Conservation (phyloP, 2,888 invertebrate species). For the Sarcophaga subvicina region DNA sequence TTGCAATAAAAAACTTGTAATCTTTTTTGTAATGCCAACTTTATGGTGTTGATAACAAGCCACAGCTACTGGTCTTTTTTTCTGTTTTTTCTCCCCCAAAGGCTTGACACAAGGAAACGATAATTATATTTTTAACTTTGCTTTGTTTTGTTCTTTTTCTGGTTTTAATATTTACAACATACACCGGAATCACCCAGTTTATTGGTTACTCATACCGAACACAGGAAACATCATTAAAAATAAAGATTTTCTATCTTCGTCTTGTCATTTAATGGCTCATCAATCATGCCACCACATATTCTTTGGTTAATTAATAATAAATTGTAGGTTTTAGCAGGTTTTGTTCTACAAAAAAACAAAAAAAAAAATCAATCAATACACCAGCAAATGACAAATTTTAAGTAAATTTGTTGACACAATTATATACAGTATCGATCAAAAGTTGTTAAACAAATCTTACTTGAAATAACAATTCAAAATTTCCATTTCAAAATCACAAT, state of each 20-base stretch:
- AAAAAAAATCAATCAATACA: slow-evolving; percentile 43
- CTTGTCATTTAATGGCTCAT: slow-evolving; percentile 60
- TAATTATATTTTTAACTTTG: not conserved
- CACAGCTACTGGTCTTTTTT: slow-evolving; percentile 66
- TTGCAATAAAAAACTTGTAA: slow-evolving; percentile 50
- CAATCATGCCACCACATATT: slow-evolving; percentile 46
- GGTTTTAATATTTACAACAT: not conserved
- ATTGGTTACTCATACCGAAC: not conserved
- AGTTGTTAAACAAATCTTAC: too few relatives aligned
- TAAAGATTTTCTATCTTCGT: slow-evolving; percentile 5
- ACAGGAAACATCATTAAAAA: not conserved
- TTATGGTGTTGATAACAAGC: slow-evolving; percentile 63
- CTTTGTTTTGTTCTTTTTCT: not conserved
- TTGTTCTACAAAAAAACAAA: not conserved
- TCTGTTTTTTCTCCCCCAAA: not conserved
- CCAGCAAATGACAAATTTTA: not conserved
- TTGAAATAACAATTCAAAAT: too few relatives aligned
- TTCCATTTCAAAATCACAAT: too few relatives aligned
- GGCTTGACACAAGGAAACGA: not conserved
- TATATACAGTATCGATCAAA: too few relatives aligned
- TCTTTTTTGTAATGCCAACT: slow-evolving; percentile 68
- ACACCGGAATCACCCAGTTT: not conserved
- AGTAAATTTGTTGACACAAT: too few relatives aligned
- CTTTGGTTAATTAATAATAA: slow-evolving; percentile 63
- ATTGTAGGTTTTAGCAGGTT: slow-evolving; percentile 30